Percentiles rank a stretch among this genome's conserved stretches.
phyloP scores from a whole-genome alignment of 2,888 invertebrate genomes.

The Parnassius orleans region DNA sequence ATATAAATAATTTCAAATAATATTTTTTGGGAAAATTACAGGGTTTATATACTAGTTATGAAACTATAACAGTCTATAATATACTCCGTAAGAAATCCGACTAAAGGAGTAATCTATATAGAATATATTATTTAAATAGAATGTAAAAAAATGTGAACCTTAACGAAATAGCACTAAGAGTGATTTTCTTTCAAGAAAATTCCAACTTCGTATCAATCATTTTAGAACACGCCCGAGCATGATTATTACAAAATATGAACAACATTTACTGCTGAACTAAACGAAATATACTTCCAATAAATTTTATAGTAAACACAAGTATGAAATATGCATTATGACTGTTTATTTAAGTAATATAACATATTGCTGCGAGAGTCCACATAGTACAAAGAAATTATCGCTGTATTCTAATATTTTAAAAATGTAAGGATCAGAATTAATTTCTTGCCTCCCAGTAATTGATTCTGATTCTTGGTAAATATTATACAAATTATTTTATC shows the following conservation, averaged over 20 bases:
- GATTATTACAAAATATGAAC: conserved; percentile 26
- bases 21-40: too few relatives aligned
- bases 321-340: conserved; percentile 13
- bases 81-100: conserved; percentile 11
- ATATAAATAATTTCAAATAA: too few relatives aligned
- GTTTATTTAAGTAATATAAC: background rate
- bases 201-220: conserved; percentile 21
- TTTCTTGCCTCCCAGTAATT: too few relatives aligned
- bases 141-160: conserved; percentile 5
- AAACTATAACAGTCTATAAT: too few relatives aligned
- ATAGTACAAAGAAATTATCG: too few relatives aligned
- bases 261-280: conserved; percentile 21
- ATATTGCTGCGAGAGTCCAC: background rate
- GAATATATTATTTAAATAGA: conserved; percentile 8
- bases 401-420: too few relatives aligned
- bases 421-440: too few relatives aligned
- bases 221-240: conserved; percentile 24
- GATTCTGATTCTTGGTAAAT: too few relatives aligned
- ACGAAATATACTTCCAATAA: conserved; percentile 16
- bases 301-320: conserved; percentile 12
- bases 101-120: conserved; percentile 17
- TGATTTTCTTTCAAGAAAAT: conserved; percentile 1
- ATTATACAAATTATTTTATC: too few relatives aligned
- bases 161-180: background rate
- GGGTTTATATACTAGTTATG: too few relatives aligned